Conservation (phyloP, 1,140 invertebrate genomes). For the Whitmania pigra region DNA sequence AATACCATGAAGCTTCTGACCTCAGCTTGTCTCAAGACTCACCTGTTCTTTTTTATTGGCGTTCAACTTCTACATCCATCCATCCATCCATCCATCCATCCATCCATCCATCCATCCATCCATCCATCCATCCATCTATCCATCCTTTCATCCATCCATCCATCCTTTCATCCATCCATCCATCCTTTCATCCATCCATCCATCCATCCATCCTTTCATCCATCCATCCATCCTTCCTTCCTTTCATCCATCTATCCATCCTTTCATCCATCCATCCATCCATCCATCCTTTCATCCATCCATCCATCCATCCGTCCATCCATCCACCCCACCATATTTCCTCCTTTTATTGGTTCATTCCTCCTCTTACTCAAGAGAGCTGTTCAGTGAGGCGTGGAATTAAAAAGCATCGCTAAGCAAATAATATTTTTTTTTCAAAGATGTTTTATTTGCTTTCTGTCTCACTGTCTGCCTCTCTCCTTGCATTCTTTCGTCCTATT, state of each 20-base stretch:
- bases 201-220: background rate
- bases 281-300: background rate
- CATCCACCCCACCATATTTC: background rate
- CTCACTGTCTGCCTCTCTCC: conserved; percentile 11
- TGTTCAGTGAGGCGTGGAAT: background rate
- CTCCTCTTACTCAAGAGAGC: conserved; percentile 22
- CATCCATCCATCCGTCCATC: background rate
- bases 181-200: background rate
- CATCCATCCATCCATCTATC: too few relatives aligned
- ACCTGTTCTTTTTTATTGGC: background rate
- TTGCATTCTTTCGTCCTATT: conserved; percentile 9
- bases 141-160: too few relatives aligned
- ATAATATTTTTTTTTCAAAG: too few relatives aligned
- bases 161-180: background rate
- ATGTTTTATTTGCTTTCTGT: conserved; percentile 15
- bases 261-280: background rate
- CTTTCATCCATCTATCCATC: too few relatives aligned
- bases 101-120: background rate
- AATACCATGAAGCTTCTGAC: background rate
- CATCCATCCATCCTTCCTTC: background rate
- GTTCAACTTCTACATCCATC: background rate
- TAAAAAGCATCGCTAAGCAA: too few relatives aligned
- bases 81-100: background rate
- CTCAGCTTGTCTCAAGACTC: background rate
- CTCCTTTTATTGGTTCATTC: conserved; percentile 13